These are phyloP conservation scores for Cerceris ruficornis DNA, from an alignment of 2,888 invertebrate genomes.

Conservation along the genomic window DNA sequence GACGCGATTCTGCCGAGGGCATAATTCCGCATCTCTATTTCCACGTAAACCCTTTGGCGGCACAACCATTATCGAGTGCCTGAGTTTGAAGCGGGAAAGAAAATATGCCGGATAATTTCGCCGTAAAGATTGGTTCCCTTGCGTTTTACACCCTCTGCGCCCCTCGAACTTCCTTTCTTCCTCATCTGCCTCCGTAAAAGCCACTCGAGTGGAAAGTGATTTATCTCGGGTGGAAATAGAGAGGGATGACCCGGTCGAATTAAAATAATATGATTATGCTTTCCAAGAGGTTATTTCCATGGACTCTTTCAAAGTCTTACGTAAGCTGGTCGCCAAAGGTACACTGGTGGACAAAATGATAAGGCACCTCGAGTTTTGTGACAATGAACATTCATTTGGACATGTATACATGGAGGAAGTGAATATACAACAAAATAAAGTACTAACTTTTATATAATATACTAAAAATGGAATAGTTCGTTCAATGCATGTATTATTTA, in stretches of 20 bases:
- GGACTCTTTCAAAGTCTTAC: too few species aligned
- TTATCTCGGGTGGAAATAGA: slow-evolving; percentile 10
- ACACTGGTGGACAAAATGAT: too few species aligned
- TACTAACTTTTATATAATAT: too few species aligned
- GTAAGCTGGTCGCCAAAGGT: too few species aligned
- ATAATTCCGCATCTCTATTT: slow-evolving; percentile 38
- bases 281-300: neutral
- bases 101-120: slow-evolving; percentile 30
- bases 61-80: slow-evolving; percentile 21
- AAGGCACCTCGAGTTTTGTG: too few species aligned
- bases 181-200: neutral
- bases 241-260: slow-evolving; percentile 16
- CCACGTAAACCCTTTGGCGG: slow-evolving; percentile 32
- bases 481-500: too few species aligned
- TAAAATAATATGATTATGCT: slow-evolving; percentile 29
- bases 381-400: too few species aligned
- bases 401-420: too few species aligned
- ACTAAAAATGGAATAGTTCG: too few species aligned
- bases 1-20: neutral
- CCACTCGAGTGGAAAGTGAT: slow-evolving; percentile 25
- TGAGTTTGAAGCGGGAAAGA: slow-evolving; percentile 23
- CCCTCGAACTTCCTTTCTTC: neutral
- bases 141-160: neutral
- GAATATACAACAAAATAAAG: too few species aligned
- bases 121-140: slow-evolving; percentile 38